phyloP scores from a whole-genome alignment of 2,797 vertebrate genomes.

The Mus minutoides region DNA sequence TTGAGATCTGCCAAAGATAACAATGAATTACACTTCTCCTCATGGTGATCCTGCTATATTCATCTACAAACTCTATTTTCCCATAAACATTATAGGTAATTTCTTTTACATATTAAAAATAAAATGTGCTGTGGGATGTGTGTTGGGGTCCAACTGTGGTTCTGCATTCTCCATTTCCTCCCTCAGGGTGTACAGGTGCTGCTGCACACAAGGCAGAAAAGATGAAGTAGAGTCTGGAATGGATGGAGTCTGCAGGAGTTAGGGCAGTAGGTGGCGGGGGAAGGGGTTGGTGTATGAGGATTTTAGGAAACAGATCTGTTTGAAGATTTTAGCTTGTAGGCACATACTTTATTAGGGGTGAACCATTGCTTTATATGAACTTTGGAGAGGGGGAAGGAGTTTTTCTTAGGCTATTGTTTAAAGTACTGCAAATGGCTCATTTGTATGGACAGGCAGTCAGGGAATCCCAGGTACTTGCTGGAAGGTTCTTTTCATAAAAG shows the following conservation, averaged over 20 bases:
- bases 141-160: background rate
- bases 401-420: background rate
- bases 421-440: background rate
- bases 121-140: background rate
- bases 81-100: background rate
- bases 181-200: background rate
- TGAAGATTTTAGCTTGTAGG: background rate
- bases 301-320: background rate
- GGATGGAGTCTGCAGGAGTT: background rate
- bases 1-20: background rate
- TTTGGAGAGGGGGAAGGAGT: background rate
- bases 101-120: conserved; percentile 30
- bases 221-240: background rate
- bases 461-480: background rate
- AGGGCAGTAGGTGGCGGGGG: background rate
- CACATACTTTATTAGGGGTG: background rate
- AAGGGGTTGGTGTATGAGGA: background rate
- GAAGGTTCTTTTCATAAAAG: background rate
- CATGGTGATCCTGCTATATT: background rate
- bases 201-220: background rate
- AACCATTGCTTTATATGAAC: background rate
- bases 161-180: background rate
- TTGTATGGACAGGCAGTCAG: background rate
- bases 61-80: conserved; percentile 40
- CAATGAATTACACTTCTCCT: background rate